Evolutionary conservation across 2,797 vertebrate species (phyloP), one percentile per base, ranked within the genome.

Genomic region (Parotocinclus haroldoi): DNA sequence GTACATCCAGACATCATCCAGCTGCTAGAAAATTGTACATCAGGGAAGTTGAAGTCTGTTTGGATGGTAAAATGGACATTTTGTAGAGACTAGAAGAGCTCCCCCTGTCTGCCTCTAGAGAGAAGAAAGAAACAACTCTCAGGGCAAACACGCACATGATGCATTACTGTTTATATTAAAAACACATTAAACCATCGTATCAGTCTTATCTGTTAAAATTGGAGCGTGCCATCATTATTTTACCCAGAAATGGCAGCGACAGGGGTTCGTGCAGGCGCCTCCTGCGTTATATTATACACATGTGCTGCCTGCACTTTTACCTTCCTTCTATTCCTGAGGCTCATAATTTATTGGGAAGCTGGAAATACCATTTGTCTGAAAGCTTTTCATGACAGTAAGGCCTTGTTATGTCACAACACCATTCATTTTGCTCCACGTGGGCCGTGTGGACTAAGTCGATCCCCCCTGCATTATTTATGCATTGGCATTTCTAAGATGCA

Each of bases 301-400:
- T 59, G 49, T 40, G 44, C 16, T 3, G 19, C 17, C 63, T n/a
- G 10, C 48, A 55, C 66, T 66, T 66, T 63, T 52, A 51, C 55
- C 38, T 57, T 58, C 42, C 66, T 37, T 17, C 45, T 38, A 50
- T 74, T 45, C 45, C 72, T 73, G 64, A 48, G 73, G 81, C 81
- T 79, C 71, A 67, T 84, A 78, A 85, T 89, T 88, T 88, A 89
- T 85, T 79, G 80, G 80, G 70, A 81, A 83, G 79, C 83, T 83
- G 78, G 79, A 76, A 80, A 80, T 76, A 78, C 83, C 81, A 86
- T 90, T 89, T 88, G 84, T 86, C 86, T 89, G 82, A 89, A 88
- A 88, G 87, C 84, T 84, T 86, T 88, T 87, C 82, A 83, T 86
- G 83, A 84, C 76, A 71, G 68, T 74, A 71, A 84, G 84, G 84